Percentiles rank a stretch among this genome's conserved stretches.
These are phyloP conservation scores for Clangula hyemalis DNA, from an alignment of 2,797 vertebrate species.

Conservation along the genomic window DNA sequence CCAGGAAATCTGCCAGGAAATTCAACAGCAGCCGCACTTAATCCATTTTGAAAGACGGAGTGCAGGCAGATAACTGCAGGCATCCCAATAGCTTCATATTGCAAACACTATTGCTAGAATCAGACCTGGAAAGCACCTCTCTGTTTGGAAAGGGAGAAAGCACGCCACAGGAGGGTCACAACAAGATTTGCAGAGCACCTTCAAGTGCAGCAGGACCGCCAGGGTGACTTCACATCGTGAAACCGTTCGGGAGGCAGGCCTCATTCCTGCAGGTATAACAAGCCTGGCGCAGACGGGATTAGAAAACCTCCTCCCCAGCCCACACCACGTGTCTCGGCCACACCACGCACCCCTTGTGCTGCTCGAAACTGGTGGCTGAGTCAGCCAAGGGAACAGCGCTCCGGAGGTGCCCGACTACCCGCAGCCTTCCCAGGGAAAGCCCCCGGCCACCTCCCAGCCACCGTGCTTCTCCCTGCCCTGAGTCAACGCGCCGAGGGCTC, in stretches of 20 bases:
- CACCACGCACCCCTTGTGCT: fast-evolving
- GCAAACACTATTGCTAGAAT: slow-evolving; percentile 8
- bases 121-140: neutral
- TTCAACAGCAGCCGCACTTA: neutral
- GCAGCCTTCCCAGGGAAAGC: neutral
- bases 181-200: neutral
- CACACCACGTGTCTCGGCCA: fast-evolving
- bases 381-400: neutral
- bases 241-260: neutral
- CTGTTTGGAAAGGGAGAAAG: neutral
- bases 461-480: neutral
- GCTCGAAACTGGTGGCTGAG: neutral
- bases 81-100: neutral
- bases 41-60: neutral
- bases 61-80: neutral
- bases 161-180: neutral
- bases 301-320: neutral
- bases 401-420: fast-evolving
- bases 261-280: neutral
- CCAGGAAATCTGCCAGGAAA: neutral
- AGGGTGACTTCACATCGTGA: neutral
- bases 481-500: neutral
- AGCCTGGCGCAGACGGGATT: neutral
- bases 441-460: neutral
- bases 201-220: neutral